Conservation (phyloP, 2,888 invertebrate genomes). For the Mellilla xanthometata region DNA sequence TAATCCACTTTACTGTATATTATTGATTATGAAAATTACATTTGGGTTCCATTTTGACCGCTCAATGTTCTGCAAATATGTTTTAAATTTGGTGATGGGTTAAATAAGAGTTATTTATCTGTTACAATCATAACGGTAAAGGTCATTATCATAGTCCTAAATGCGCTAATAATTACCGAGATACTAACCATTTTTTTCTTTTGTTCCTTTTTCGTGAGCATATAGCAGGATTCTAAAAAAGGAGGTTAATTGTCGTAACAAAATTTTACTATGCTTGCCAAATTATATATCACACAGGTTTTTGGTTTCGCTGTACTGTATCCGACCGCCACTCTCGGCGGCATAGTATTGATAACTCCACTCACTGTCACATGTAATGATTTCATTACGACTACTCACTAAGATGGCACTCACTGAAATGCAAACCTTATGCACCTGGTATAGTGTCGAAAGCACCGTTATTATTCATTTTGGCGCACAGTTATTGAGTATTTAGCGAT, state of each 20-base stretch:
- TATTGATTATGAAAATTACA: too few relatives aligned
- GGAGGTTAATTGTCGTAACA: constrained; percentile 79
- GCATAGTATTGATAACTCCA: constrained; percentile 69
- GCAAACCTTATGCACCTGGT: constrained; percentile 80
- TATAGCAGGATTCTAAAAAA: constrained; percentile 80
- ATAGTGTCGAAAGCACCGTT: constrained; percentile 82
- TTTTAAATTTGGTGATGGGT: constrained; percentile 52
- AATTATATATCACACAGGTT: constrained; percentile 62
- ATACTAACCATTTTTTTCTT: constrained; percentile 79
- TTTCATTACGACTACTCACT: constrained; percentile 67
- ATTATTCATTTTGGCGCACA: constrained; percentile 82
- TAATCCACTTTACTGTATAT: too few relatives aligned
- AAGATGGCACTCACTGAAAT: constrained; percentile 84
- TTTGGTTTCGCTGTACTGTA: constrained; percentile 58
- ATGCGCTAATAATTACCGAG: constrained; percentile 42
- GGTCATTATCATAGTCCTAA: constrained; percentile 41
- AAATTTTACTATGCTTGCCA: constrained; percentile 77
- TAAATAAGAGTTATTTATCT: constrained; percentile 36
- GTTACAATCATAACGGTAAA: constrained; percentile 34
- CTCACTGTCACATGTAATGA: constrained; percentile 89
- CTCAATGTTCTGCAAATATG: constrained; percentile 34
- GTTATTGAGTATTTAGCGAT: constrained; percentile 82
- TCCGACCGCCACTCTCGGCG: constrained; percentile 51
- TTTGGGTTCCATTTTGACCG: constrained; percentile 31
- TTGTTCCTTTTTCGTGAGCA: constrained; percentile 76